Base-by-base conservation (phyloP, 2,113 vertebrate genomes). In the Oryctolagus cuniculus region DNA sequence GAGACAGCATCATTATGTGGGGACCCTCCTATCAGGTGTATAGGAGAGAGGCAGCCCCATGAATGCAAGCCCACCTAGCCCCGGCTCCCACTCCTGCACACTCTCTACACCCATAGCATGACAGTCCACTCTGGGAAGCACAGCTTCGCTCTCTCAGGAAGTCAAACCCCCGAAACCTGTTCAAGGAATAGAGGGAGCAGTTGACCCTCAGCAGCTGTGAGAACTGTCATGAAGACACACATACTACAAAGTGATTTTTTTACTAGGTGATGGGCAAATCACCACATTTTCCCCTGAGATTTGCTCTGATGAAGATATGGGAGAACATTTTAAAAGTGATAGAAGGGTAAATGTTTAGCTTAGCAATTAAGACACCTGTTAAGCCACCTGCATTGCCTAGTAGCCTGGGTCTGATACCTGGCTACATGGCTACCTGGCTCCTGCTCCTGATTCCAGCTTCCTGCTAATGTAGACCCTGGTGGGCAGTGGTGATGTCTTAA, bases 221-320 rank as follows among this genome's bases (percentile, higher is more conserved):
- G n/a, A 80, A 31, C 38, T 72, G 51, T 6, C 24, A 44, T 0
- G 0, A 49, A 6, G 27, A 16, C 16, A 12, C 36, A 15, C 19
- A 10, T 11, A 73, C 69, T 70, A 66, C 12, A 55, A 24, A 10
- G 5, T 11, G n/a, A 27, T 24, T 38, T 74, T 74, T 74, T 74
- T 21, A 86, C 22, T 55, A 34, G 22, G 55, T 74, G 55, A 7
- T 61, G 34, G 51, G 21, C 58, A 74, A 84, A 36, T 81, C 16
- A 29, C 72, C 31, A 44, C 67, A 82, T 77, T 91, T 80, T 70
- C 77, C 36, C 93, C 75, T 95, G 58, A 84, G 69, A 44, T 86
- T 24, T 58, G 34, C 27, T 83, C 29, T 74, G 27, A 58, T 73
- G 12, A 75, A 69, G 69, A 94, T 16, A 15, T 24, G 5, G 17